These are phyloP conservation scores for Microhierax caerulescens DNA, from an alignment of 2,797 vertebrate genomes.

Conservation along the genomic window DNA sequence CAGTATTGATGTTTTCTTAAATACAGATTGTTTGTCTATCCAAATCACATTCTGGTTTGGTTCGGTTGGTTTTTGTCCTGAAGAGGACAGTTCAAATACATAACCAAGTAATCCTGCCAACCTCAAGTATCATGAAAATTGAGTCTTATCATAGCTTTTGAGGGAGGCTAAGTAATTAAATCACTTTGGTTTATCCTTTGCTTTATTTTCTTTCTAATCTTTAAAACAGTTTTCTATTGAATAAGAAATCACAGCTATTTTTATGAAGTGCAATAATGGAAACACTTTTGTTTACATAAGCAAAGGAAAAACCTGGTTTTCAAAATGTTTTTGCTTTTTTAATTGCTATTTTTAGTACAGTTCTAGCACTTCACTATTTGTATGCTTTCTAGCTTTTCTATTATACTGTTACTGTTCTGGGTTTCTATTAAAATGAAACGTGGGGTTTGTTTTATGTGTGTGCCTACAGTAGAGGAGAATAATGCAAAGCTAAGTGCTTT, in stretches of 20 bases:
- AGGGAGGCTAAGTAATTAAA: neutral
- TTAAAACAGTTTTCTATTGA: neutral
- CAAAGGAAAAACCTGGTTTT: neutral
- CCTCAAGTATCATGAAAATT: neutral
- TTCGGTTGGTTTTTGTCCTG: neutral
- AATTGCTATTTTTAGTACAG: neutral
- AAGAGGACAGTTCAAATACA: neutral
- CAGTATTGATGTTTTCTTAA: neutral
- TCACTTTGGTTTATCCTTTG: neutral
- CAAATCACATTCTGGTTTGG: neutral
- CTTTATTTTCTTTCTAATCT: neutral
- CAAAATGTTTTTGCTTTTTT: neutral
- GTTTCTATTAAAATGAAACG: neutral
- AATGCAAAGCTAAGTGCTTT: neutral
- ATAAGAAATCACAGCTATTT: neutral
- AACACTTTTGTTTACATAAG: neutral
- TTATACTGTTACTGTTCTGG: neutral
- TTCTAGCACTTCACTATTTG: neutral
- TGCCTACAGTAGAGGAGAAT: neutral
- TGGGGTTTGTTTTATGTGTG: neutral
- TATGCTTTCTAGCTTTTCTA: neutral
- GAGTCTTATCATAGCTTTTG: neutral
- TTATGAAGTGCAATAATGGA: neutral
- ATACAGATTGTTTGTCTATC: neutral
- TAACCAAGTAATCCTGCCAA: neutral